Percentiles rank a stretch among this genome's conserved stretches.
Evolutionary conservation across 2,888 invertebrate genomes (phyloP).

Genomic region (Synergus umbraculus): DNA sequence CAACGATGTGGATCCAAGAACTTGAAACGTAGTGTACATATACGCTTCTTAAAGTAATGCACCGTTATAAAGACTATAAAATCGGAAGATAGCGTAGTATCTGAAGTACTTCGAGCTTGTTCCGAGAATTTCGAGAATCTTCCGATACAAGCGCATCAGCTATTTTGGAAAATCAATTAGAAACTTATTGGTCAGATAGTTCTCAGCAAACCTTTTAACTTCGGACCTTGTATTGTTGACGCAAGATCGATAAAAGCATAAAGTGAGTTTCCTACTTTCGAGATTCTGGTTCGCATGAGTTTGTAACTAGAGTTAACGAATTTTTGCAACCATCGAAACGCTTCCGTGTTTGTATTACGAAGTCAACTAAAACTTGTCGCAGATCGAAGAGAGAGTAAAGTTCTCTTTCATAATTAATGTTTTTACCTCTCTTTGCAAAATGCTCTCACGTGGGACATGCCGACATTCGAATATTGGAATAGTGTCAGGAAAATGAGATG

Average conservation of each 20-base stretch:
- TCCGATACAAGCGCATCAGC: neutral
- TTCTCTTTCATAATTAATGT: neutral
- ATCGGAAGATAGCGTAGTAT: constrained; percentile 54
- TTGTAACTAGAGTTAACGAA: constrained; percentile 24
- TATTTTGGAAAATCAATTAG: constrained; percentile 4
- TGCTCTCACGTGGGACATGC: too few relatives aligned
- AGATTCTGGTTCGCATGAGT: constrained; percentile 17
- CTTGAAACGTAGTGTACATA: constrained; percentile 43
- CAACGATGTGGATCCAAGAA: constrained; percentile 59
- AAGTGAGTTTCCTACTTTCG: constrained; percentile 28
- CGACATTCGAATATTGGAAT: too few relatives aligned
- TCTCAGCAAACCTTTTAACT: constrained; percentile 20
- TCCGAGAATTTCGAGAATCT: neutral
- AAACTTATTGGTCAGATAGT: constrained; percentile 10
- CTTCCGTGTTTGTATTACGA: constrained; percentile 19
- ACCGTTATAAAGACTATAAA: constrained; percentile 56
- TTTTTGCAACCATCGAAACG: constrained; percentile 6
- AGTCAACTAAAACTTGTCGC: constrained; percentile 24
- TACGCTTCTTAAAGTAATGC: constrained; percentile 43
- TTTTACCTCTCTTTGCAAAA: too few relatives aligned
- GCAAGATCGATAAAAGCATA: constrained; percentile 31
- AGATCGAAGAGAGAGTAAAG: neutral
- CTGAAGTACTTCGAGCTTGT: neutral
- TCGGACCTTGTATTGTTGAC: constrained; percentile 17
- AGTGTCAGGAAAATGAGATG: too few relatives aligned